Evolutionary conservation across 2,113 vertebrate genomes (phyloP).

Genomic region (Myotis brandtii): DNA sequence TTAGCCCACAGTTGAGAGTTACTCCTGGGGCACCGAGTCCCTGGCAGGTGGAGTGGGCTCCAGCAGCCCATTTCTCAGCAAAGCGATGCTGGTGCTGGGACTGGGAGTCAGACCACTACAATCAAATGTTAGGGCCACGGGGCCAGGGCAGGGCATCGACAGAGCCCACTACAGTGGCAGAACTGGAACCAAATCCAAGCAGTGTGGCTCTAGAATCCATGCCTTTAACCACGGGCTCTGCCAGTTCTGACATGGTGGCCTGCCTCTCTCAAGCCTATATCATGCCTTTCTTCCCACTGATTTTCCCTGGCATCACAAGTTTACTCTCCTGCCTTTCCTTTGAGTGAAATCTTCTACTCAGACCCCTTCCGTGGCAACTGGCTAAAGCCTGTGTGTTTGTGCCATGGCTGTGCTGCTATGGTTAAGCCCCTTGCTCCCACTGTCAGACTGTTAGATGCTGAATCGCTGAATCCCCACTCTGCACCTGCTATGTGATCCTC

Average conservation of each 20-base stretch:
- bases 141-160: neutral
- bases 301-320: neutral
- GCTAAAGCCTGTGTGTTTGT: neutral
- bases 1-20: neutral
- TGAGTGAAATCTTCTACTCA: neutral
- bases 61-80: neutral
- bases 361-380: neutral
- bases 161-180: fast-evolving
- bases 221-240: neutral
- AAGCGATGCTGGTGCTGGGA: neutral
- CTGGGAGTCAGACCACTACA: neutral
- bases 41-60: neutral
- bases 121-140: neutral
- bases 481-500: neutral
- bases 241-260: neutral
- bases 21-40: neutral
- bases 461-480: neutral
- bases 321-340: too few species aligned
- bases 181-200: neutral
- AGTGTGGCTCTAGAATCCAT: neutral
- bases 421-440: neutral
- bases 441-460: neutral
- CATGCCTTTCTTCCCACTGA: neutral
- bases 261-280: neutral
- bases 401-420: neutral